Conservation (phyloP, 2,888 invertebrate species). For the Netelia fuscicornis region DNA sequence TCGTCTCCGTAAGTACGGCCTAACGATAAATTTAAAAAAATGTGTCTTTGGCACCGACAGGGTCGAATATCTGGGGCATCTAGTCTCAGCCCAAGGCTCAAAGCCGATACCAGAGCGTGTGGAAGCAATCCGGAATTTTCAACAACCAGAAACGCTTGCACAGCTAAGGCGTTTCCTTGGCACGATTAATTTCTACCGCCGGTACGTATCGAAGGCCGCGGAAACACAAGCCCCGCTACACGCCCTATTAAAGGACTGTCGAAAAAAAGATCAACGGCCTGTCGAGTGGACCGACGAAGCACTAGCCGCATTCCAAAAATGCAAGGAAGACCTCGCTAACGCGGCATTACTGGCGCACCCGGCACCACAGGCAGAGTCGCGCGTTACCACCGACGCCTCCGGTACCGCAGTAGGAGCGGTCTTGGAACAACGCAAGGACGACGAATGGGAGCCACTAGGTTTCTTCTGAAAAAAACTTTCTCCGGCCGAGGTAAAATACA, state of each 20-base stretch:
- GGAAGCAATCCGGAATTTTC: slow-evolving; percentile 30
- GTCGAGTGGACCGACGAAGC: slow-evolving; percentile 66
- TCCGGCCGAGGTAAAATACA: slow-evolving; percentile 6
- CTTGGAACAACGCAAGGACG: slow-evolving; percentile 17
- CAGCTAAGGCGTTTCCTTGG: too few relatives aligned
- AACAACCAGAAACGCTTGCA: slow-evolving; percentile 43
- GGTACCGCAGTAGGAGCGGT: slow-evolving; percentile 29
- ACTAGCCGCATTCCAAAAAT: slow-evolving; percentile 63
- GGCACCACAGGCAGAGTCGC: neutral
- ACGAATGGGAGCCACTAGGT: slow-evolving; percentile 4
- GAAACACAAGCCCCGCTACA: slow-evolving; percentile 61
- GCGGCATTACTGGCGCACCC: slow-evolving; percentile 44
- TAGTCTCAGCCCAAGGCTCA: slow-evolving; percentile 47
- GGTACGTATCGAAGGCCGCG: slow-evolving; percentile 59
- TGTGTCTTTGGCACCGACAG: slow-evolving; percentile 29
- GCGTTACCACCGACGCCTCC: slow-evolving; percentile 37
- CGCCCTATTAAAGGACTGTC: slow-evolving; percentile 51
- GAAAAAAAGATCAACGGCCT: slow-evolving; percentile 67
- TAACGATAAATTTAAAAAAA: slow-evolving; percentile 39
- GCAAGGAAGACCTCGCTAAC: slow-evolving; percentile 45
- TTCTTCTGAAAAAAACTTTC: slow-evolving; percentile 42
- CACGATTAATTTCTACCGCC: slow-evolving; percentile 49
- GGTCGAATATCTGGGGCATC: slow-evolving; percentile 62
- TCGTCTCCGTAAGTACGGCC: slow-evolving; percentile 4
- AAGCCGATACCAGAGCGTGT: slow-evolving; percentile 57